Conservation (phyloP, 2,797 vertebrate species). For the Coregonus suidteri region DNA sequence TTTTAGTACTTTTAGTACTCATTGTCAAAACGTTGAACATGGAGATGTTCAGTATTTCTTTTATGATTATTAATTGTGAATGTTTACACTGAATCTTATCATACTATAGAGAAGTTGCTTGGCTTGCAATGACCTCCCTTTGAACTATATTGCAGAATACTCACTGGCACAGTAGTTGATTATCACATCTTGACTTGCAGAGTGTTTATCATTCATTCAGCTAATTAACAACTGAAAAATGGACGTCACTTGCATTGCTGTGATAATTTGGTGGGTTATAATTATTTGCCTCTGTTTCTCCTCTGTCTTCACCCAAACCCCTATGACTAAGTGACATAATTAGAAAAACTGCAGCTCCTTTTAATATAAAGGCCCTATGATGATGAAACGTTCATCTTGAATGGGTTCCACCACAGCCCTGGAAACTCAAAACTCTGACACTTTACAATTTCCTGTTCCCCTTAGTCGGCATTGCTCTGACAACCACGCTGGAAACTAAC, state of each 20-base stretch:
- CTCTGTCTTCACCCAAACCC: neutral
- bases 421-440: constrained; percentile 6
- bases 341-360: neutral
- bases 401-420: neutral
- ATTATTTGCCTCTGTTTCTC: neutral
- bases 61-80: neutral
- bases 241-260: neutral
- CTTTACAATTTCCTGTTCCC: constrained; percentile 9
- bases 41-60: neutral
- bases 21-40: neutral
- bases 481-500: constrained; percentile 9
- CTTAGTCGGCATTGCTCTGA: neutral
- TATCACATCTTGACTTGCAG: neutral
- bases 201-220: neutral
- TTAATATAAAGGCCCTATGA: neutral
- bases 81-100: neutral
- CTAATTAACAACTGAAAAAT: neutral
- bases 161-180: neutral
- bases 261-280: neutral
- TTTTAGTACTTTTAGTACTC: too few species aligned
- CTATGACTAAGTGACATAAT: neutral
- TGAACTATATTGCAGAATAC: neutral
- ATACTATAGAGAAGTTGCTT: neutral
- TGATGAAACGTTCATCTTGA: neutral
- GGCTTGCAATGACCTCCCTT: neutral